Evolutionary conservation across 2,797 vertebrate species (phyloP), one percentile per base, ranked within the genome.

Genomic region (Hippoglossus hippoglossus): DNA sequence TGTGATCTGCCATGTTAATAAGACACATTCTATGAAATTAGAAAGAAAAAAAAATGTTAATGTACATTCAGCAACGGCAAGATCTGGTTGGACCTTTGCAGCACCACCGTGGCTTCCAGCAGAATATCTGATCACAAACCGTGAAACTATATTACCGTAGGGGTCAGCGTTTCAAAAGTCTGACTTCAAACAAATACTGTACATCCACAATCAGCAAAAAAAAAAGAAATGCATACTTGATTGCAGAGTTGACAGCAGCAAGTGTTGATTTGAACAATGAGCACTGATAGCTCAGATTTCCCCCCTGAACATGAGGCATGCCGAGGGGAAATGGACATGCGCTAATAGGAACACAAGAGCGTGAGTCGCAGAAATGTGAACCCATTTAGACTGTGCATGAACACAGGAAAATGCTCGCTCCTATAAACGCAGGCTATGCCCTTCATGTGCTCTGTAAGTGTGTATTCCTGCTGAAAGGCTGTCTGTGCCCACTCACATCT

Each of bases 41-140:
- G 36, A 60, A 72, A 63, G 61, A 73, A 72, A 76, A 73, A 50
- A 51, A 51, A 54, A 70, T 54, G 57, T 24, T 56, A 52, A 88
- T 70, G 62, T 83, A 89, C 88, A 91, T 86, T 90, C 78, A 85
- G 79, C 77, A 67, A 80, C 66, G 72, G 76, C 26, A 59, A 77
- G 72, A 74, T 80, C 76, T 31, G 24, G 21, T 28, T 9, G 22
- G 57, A 84, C 24, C 65, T 76, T 41, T 58, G 63, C 74, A 74
- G 80, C 75, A 80, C 83, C 75, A 74, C 80, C 21, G 73, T 62
- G 66, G 64, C 74, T 72, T 88, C 79, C 80, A 85, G 84, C 73
- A 81, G 73, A 90, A 86, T 80, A 81, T 84, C 68, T 81, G 78
- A 79, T 1, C 55, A 73, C 15, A 54, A 71, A 66, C 65, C 12